phyloP scores from a whole-genome alignment of 2,888 invertebrate genomes.

The Helicoverpa assulta region DNA sequence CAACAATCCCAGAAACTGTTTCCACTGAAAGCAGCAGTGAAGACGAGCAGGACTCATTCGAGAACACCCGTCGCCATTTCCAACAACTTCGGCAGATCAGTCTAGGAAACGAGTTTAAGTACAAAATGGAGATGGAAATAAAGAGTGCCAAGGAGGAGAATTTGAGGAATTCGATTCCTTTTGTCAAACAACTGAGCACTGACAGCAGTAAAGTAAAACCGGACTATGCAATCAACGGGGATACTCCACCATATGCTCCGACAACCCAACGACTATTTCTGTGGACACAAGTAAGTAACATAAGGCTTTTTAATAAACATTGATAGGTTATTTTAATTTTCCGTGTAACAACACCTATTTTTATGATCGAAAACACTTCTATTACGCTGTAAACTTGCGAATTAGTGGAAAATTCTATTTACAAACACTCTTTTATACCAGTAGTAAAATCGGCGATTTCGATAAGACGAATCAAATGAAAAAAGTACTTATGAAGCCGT shows the following conservation, averaged over 20 bases:
- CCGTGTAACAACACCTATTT: background rate
- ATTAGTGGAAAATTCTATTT: constrained; percentile 48
- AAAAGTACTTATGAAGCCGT: constrained; percentile 35
- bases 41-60: constrained; percentile 89
- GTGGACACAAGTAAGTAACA: constrained; percentile 83
- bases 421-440: constrained; percentile 36
- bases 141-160: constrained; percentile 91
- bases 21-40: constrained; percentile 87
- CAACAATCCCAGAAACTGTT: constrained; percentile 82
- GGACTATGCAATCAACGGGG: constrained; percentile 84
- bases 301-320: background rate
- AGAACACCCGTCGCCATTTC: constrained; percentile 90
- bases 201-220: constrained; percentile 90
- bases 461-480: constrained; percentile 42
- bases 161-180: constrained; percentile 91
- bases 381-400: constrained; percentile 57
- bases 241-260: constrained; percentile 84
- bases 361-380: constrained; percentile 7
- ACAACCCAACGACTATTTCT: constrained; percentile 89
- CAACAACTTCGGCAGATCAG: constrained; percentile 91
- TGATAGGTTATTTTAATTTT: background rate
- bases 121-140: constrained; percentile 92
- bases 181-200: constrained; percentile 90
- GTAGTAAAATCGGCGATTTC: constrained; percentile 34
- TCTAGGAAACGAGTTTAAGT: constrained; percentile 91